Evolutionary conservation across 2,113 vertebrate genomes (phyloP).

Genomic region (Caranx melampygus): DNA sequence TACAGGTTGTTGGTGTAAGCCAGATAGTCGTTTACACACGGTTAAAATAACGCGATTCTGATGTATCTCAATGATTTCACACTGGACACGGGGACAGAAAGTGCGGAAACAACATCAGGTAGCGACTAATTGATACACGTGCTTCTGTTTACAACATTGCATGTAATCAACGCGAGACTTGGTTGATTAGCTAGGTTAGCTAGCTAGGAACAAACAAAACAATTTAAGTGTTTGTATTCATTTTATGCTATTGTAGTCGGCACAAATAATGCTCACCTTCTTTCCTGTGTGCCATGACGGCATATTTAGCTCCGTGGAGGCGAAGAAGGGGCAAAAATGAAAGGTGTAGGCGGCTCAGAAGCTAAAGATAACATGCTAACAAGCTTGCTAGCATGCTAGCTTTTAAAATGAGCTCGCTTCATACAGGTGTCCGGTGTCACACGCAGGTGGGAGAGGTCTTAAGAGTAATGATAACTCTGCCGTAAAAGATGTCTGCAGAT

Average conservation of each 20-base stretch:
- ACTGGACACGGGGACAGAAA: not conserved
- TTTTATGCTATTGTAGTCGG: not conserved
- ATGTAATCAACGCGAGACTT: constrained; percentile 12
- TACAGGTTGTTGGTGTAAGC: not conserved
- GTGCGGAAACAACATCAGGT: not conserved
- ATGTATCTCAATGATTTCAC: not conserved
- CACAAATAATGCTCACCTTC: constrained; percentile 64
- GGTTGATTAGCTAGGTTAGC: constrained; percentile 1
- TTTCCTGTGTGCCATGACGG: constrained; percentile 70
- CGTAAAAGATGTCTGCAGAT: not conserved
- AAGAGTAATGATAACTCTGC: fast-evolving
- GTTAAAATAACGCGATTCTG: not conserved
- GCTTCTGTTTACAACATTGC: constrained; percentile 70
- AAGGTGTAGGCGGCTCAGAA: not conserved
- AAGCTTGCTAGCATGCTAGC: constrained; percentile 17
- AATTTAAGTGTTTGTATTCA: fast-evolving
- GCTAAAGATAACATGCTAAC: constrained; percentile 16
- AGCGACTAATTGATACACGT: constrained; percentile 41
- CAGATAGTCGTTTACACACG: not conserved
- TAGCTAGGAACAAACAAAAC: not conserved
- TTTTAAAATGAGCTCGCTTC: not conserved
- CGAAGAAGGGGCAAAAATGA: not conserved
- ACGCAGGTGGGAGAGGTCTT: not conserved
- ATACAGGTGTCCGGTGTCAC: not conserved
- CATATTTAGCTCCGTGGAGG: not conserved